phyloP scores from a whole-genome alignment of 2,797 vertebrate genomes.

The Sciurus vulgaris region DNA sequence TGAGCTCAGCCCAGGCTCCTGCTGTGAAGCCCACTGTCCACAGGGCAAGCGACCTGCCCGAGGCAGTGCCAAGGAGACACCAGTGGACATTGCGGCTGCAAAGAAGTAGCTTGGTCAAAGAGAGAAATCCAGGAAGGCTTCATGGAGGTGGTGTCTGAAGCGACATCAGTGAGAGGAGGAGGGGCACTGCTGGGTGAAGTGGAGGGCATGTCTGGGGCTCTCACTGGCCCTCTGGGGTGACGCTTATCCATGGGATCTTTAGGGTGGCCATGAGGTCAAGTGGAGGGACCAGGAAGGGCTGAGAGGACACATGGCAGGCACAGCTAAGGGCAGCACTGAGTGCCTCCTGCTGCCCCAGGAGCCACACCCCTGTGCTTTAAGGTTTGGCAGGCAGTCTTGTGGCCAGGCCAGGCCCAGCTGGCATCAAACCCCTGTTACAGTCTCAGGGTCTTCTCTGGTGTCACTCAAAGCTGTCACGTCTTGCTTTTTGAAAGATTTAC shows the following conservation, averaged over 20 bases:
- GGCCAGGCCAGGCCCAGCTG: not conserved
- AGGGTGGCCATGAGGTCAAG: not conserved
- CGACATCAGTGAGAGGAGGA: not conserved
- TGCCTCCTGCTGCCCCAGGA: not conserved
- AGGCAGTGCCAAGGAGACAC: not conserved
- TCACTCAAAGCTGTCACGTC: not conserved
- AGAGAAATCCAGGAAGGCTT: conserved; percentile 31
- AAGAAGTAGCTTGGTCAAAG: not conserved
- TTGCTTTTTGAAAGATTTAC: conserved; percentile 13
- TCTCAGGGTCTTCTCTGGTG: not conserved
- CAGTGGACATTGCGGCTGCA: not conserved
- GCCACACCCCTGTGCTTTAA: rapidly evolving
- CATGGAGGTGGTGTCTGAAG: not conserved
- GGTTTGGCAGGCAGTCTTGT: rapidly evolving
- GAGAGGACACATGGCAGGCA: not conserved
- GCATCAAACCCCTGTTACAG: not conserved
- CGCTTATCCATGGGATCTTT: not conserved
- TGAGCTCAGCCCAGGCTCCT: not conserved
- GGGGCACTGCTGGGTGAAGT: not conserved
- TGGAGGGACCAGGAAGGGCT: not conserved
- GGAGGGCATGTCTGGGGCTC: not conserved
- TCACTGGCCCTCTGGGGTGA: not conserved
- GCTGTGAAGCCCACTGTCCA: too few species aligned
- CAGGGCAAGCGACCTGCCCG: not conserved
- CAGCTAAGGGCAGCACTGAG: not conserved